Evolutionary conservation across 2,888 invertebrate species (phyloP), one percentile per base, ranked within the genome.

Genomic region (Polylopha cassiicola): DNA sequence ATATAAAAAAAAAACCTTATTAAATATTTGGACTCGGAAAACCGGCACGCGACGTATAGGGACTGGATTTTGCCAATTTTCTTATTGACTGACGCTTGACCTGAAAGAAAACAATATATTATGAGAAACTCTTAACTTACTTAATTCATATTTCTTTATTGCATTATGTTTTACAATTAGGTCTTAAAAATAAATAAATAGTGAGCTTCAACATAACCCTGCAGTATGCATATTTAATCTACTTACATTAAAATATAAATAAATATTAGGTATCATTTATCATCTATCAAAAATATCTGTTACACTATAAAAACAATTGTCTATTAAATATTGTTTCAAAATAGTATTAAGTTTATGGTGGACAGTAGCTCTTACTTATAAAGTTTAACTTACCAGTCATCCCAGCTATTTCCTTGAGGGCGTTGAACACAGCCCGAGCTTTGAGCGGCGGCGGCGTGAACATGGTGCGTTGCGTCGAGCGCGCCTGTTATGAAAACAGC

Each of bases 31-130:
- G 98, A 95, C 76, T 99, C 98, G 0, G 90, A 90, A 44, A 91
- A 88, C 28, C 93, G 89, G 68, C 98, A 98, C 0, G 98, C 96
- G 0, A 98, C 95, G 67, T 98, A 94, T 71, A 99, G 87, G 0
- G 92, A 88, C 61, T 98, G 95, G 50, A 99, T 98, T 65, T 93
- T 94, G 55, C 94, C 92, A 2, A 95, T 90, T 79, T 99, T 99
- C 70, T 97, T 92, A n/a, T 87, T 80, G 48, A 92, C 89, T 0
- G 92, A 84, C 0, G 85, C 71, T 2, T 78, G 82, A 6, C 90
- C 92, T 92, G 73, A 8, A 69, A 65, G 22, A 20, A 33, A 49
- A 41, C 8, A 23, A 23, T 34, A n/a, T 17, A n/a, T 33, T 11
- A 36, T 4, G 11, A 14, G 23, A 28, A 16, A 36, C 39, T 29